Evolutionary conservation across 2,797 vertebrate species (phyloP), one percentile per base, ranked within the genome.

Genomic region (Thripadectes ignobilis): DNA sequence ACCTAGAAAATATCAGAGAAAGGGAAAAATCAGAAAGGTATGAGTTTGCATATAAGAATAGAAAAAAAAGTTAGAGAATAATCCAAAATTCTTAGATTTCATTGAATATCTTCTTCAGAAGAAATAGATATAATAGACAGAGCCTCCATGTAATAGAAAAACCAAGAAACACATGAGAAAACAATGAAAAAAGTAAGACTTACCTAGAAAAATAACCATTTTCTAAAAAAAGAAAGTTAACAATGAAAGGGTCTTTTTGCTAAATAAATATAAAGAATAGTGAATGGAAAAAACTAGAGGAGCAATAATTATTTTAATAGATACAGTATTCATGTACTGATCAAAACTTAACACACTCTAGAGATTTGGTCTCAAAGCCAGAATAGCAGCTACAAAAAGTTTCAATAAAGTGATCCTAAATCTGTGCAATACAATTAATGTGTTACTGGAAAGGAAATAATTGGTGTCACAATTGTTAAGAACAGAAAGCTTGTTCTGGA

Each of bases 361-460:
- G 22, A 82, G 17, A 17, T 55, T 59, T 32, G 6, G 8, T 59
- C 39, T 71, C 39, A 89, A 85, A 92, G 72, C 12, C 61, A 32
- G 73, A 74, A 49, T 29, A 78, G 30, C 7, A 89, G 23, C 17
- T 58, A 77, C 18, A 62, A 58, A 69, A 63, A 34, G 13, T 13
- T 62, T 17, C 1, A 2, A 46, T 30, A 36, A 86, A 74, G 24
- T 18, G 4, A 67, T 58, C 58, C 16, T 51, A 80, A 67, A 74
- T 54, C 38, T 41, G 34, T 0, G 0, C 7, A 39, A 38, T 48
- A 59, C 5, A 45, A 68, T 6, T 78, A 51, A 43, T 16, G 4
- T 63, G 21, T 29, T 49, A 34, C 32, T 69, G 34, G 32, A 66
- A 16, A 84, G 27, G 12, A n/a, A 89, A 46, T 17, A 48, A 72